Base-by-base conservation (phyloP, 2,888 invertebrate genomes). In the Leistus spinibarbis region DNA sequence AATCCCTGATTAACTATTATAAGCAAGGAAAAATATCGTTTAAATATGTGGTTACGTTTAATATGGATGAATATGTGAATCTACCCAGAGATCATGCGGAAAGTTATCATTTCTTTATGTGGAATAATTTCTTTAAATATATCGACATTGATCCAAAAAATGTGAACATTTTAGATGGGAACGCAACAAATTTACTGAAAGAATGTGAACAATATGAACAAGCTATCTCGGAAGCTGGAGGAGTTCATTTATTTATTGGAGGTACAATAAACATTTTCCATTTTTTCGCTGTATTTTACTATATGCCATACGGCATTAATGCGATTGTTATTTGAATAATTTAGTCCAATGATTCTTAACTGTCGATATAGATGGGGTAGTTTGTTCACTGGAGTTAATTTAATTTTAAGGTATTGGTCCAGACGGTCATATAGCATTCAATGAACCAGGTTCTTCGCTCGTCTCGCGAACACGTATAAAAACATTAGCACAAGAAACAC, bases 11-110 rank as follows among this genome's bases (percentile, higher is more conserved):
- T 79, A 92, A 97, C 83, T 95, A 91, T 85, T 87, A 95, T 85
- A 92, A 93, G 81, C 90, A 89, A 80, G 96, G 96, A 69, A 90
- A 92, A 83, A 85, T 98, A 76, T 96, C 96, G 2, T 98, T 98
- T 85, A 92, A 95, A 84, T 93, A 95, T 88, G 97, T 98, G 9
- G 95, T 94, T 83, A 97, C 98, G 0, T 98, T 98, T 85, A 98
- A 98, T 85, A 98, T 98, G 98, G 98, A 98, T 83, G 98, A 98
- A 87, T 98, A 98, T 86, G 97, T 97, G 91, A 93, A 90, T 64
- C 86, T 98, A 72, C 92, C 96, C 0, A 90, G 95, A 79, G 92
- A 95, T 84, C 98, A 98, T 87, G 93, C 93, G 0, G 96, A 98
- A 86, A 96, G 96, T 81, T 98, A 98, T 87, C 98, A 98, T 85